Evolutionary conservation across 2,888 invertebrate species (phyloP).

Genomic region (Blastobasis lacticolella): DNA sequence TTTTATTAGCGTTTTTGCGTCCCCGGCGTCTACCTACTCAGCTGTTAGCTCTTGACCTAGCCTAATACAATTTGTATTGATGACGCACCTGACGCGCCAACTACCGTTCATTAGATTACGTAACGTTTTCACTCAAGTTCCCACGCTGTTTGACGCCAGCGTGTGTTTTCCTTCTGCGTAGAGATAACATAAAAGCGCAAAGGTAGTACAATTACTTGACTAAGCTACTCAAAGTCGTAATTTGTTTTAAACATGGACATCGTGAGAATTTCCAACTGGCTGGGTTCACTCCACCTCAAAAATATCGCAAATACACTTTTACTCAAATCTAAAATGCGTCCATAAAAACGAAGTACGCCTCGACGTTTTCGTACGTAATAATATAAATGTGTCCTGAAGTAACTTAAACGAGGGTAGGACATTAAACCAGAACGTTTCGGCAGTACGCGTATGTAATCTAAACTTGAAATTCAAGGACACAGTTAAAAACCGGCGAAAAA

Average conservation of each 20-base stretch:
- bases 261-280: background rate
- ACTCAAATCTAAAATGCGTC: background rate
- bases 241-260: background rate
- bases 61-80: slow-evolving; percentile 59
- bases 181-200: background rate
- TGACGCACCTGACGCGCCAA: slow-evolving; percentile 12
- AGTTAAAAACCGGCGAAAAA: slow-evolving; percentile 58
- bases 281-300: background rate
- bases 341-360: background rate
- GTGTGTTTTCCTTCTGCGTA: background rate
- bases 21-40: slow-evolving; percentile 40
- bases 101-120: background rate
- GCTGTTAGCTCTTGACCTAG: slow-evolving; percentile 68
- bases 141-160: background rate
- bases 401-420: slow-evolving; percentile 1
- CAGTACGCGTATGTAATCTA: slow-evolving; percentile 59
- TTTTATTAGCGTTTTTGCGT: slow-evolving; percentile 42
- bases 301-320: background rate
- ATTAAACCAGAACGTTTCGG: slow-evolving; percentile 24
- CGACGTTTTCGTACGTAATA: background rate
- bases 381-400: background rate
- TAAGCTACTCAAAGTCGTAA: background rate
- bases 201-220: background rate
- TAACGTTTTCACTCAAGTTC: no score
- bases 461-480: slow-evolving; percentile 71